A percentile compares a stretch with the other conserved stretches of the same genome.
Conservation (phyloP, 2,888 invertebrate species). For the Hyalella azteca region DNA sequence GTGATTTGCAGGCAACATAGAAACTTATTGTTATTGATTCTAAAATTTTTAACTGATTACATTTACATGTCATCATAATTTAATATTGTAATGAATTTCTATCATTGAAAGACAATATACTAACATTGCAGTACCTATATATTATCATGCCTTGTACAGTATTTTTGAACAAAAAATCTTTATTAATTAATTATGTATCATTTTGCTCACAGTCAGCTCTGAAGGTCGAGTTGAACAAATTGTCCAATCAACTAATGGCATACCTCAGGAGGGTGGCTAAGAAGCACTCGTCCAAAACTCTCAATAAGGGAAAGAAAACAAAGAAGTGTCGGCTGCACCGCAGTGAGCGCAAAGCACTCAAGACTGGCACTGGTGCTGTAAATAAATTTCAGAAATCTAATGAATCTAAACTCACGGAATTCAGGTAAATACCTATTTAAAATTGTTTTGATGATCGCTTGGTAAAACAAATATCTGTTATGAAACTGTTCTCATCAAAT, state of each 20-base stretch:
- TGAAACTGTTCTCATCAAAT: too few species aligned
- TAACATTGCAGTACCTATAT: too few species aligned
- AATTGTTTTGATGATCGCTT: too few species aligned
- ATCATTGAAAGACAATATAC: too few species aligned
- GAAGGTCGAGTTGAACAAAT: not conserved
- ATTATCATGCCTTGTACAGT: too few species aligned
- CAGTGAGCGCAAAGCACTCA: conserved; percentile 19
- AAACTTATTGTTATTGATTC: not conserved
- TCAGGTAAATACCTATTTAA: conserved; percentile 9
- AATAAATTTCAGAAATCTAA: not conserved
- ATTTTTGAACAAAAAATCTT: too few species aligned
- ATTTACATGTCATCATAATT: not conserved
- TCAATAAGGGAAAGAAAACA: not conserved
- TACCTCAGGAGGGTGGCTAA: not conserved
- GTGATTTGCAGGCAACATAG: too few species aligned
- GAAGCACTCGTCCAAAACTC: not conserved
- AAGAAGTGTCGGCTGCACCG: conserved; percentile 12
- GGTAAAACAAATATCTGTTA: too few species aligned
- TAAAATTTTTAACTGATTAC: not conserved
- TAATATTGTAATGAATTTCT: not conserved
- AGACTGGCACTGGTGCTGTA: not conserved
- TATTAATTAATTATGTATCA: too few species aligned
- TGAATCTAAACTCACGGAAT: not conserved
- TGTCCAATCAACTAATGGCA: not conserved
- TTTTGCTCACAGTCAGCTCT: not conserved